These are phyloP conservation scores for Bhutanitis thaidina DNA, from an alignment of 2,888 invertebrate species.

Conservation along the genomic window DNA sequence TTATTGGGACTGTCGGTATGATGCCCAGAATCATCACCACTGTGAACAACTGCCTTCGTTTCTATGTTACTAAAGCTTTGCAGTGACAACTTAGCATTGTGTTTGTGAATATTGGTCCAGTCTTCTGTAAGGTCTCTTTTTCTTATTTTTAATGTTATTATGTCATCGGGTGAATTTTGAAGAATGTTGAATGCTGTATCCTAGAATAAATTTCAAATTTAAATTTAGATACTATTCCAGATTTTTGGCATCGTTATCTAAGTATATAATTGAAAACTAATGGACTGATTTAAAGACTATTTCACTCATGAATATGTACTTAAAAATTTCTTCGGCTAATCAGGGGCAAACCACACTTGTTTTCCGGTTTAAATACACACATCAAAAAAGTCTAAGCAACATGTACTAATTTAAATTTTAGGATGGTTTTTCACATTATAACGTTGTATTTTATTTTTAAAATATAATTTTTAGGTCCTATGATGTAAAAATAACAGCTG, in stretches of 20 bases:
- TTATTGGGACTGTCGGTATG: conserved; percentile 72
- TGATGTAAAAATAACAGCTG: no score
- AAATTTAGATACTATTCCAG: background rate
- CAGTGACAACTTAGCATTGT: conserved; percentile 60
- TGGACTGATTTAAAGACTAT: no score
- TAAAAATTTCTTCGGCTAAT: no score
- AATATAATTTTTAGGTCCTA: no score
- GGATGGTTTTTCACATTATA: no score
- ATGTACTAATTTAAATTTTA: no score
- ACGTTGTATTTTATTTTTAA: no score
- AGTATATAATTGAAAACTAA: no score
- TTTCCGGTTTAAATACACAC: no score
- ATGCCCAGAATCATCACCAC: conserved; percentile 69
- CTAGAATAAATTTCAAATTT: conserved; percentile 33
- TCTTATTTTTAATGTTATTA: conserved; percentile 72
- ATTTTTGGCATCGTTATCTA: background rate
- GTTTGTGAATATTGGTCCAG: conserved; percentile 62
- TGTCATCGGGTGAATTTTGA: conserved; percentile 81
- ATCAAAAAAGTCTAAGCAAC: no score
- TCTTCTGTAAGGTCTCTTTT: conserved; percentile 69
- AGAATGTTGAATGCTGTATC: conserved; percentile 82
- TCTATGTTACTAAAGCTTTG: conserved; percentile 73
- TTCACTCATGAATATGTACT: no score
- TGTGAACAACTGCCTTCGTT: conserved; percentile 67
- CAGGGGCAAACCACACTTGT: no score